Evolutionary conservation across 2,797 vertebrate genomes (phyloP), one percentile per base, ranked within the genome.

Genomic region (Streptopelia turtur): DNA sequence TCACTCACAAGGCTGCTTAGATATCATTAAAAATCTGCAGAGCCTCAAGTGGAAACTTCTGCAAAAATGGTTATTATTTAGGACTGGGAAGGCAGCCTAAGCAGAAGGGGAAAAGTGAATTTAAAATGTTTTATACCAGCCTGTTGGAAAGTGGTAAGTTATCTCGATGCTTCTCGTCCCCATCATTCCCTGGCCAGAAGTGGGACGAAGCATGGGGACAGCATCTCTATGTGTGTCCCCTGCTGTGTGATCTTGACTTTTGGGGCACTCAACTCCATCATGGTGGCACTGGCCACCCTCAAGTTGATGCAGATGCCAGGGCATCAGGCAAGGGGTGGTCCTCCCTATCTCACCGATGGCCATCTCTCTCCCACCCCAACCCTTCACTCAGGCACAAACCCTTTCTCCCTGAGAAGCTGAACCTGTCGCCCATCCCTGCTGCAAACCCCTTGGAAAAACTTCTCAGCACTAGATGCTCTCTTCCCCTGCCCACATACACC

Each of bases 211-310:
- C 16, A 13, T 3, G 5, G 35, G 22, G 31, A n/a, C 30, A 37
- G 16, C 45, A 27, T 4, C 25, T 57, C 63, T 57, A 15, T 3
- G 3, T 3, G 1, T 1, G 2, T 28, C 12, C 16, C 16, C 9
- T 37, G 9, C 7, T 39, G 7, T 2, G 25, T 5, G 13, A n/a
- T 31, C 60, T 52, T 55, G 45, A 22, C 18, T 11, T 75, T 56
- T 5, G 28, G 35, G 49, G 31, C 17, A 5, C 5, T 13, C 1
- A 0, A 1, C 6, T 27, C 28, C 21, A 4, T 2, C 1, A 3
- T 1, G 6, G 43, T 16, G 31, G 4, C 47, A 16, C 11, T 35
- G 53, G 7, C 15, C 8, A 41, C 18, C 24, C 23, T 27, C 10
- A 16, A 31, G 14, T 16, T 50, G 31, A 49, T 25, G 25, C 18